phyloP scores from a whole-genome alignment of 2,113 vertebrate genomes.

The Sylvilagus bachmani region DNA sequence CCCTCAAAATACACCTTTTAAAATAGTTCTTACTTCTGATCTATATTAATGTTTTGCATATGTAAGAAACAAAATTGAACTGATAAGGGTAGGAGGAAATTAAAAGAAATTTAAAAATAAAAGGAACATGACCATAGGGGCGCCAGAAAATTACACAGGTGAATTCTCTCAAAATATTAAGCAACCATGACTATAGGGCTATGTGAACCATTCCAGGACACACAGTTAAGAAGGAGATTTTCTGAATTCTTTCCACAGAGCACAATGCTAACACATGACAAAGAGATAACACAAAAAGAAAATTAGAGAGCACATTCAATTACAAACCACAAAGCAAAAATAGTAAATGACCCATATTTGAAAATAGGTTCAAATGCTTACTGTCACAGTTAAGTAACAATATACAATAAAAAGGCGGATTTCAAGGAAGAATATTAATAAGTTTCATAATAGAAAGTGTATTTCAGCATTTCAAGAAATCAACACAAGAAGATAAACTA shows the following conservation, averaged over 20 bases:
- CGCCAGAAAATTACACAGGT: background rate
- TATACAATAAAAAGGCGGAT: too few species aligned
- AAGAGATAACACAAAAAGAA: background rate
- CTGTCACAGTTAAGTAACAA: too few species aligned
- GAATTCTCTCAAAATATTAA: constrained; percentile 38
- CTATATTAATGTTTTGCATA: background rate
- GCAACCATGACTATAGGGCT: background rate
- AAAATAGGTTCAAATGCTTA: too few species aligned
- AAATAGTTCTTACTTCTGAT: background rate
- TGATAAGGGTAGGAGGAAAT: background rate
- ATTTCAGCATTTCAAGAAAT: too few species aligned
- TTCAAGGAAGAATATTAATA: too few species aligned
- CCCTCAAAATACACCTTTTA: too few species aligned
- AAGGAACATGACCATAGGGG: background rate
- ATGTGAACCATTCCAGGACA: background rate
- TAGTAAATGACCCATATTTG: too few species aligned
- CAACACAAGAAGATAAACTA: background rate
- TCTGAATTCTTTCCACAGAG: background rate
- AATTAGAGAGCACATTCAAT: background rate
- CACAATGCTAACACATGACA: background rate
- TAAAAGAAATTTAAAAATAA: background rate
- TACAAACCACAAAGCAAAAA: background rate
- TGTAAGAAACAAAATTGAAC: constrained; percentile 9
- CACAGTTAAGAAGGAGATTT: background rate
- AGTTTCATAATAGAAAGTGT: too few species aligned